These are phyloP conservation scores for Lemur catta DNA, from an alignment of 2,797 vertebrate species.

Conservation along the genomic window DNA sequence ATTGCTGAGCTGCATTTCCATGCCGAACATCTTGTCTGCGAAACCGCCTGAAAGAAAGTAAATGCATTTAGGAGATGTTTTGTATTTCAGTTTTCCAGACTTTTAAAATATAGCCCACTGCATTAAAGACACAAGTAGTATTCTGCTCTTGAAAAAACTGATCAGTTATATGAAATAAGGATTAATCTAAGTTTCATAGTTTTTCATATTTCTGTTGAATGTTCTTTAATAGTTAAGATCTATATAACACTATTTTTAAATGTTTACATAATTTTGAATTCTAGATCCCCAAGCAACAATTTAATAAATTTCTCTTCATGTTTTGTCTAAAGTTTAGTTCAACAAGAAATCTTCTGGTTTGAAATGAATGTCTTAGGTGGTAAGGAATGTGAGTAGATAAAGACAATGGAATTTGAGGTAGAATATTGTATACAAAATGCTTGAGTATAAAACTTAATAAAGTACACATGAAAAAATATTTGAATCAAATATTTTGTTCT, in stretches of 20 bases:
- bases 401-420: background rate
- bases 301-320: background rate
- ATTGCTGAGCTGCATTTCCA: constrained; percentile 97
- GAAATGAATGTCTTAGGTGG: background rate
- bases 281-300: background rate
- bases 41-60: constrained; percentile 88
- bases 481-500: background rate
- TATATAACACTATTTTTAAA: background rate
- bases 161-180: constrained; percentile 16
- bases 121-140: background rate
- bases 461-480: background rate
- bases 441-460: background rate
- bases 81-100: background rate
- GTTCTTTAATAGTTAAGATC: background rate
- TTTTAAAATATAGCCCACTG: background rate
- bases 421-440: background rate
- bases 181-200: background rate
- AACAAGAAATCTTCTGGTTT: background rate
- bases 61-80: constrained; percentile 28
- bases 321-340: background rate
- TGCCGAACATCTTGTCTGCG: constrained; percentile 97
- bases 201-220: background rate
- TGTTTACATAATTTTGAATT: background rate
- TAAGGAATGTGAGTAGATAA: background rate
- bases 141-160: constrained; percentile 1